A percentile compares a stretch with the other conserved stretches of the same genome.
These are phyloP conservation scores for Actinemys pallida DNA, from an alignment of 2,113 vertebrate genomes.

Conservation along the genomic window DNA sequence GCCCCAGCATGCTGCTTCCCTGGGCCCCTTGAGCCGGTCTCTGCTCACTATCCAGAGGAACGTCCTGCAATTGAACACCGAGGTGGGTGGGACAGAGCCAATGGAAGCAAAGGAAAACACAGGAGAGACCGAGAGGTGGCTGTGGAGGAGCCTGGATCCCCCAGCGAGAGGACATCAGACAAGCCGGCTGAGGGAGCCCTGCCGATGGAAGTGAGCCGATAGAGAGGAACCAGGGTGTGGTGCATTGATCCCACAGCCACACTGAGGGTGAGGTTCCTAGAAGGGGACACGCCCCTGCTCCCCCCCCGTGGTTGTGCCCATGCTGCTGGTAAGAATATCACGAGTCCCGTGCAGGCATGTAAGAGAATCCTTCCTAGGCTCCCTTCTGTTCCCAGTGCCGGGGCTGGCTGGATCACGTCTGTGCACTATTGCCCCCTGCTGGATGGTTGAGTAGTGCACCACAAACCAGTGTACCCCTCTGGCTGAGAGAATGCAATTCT, in stretches of 20 bases:
- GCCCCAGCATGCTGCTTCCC: fast-evolving
- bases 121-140: background rate
- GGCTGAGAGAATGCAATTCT: background rate
- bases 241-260: background rate
- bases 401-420: background rate
- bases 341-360: background rate
- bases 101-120: background rate
- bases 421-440: background rate
- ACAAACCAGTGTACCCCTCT: background rate
- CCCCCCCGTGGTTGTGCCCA: background rate
- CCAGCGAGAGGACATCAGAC: background rate
- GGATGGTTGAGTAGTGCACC: background rate
- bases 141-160: background rate
- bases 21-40: fast-evolving
- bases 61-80: constrained; percentile 23
- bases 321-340: background rate
- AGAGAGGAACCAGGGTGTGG: background rate
- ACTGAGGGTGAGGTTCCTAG: background rate
- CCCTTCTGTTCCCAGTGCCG: background rate
- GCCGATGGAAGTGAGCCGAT: background rate
- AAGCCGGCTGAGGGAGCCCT: background rate
- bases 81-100: background rate
- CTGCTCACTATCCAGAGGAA: fast-evolving
- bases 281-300: background rate
- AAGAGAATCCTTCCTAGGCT: background rate